Conservation (phyloP, 2,797 vertebrate genomes). For the Amphiprion clarkii region DNA sequence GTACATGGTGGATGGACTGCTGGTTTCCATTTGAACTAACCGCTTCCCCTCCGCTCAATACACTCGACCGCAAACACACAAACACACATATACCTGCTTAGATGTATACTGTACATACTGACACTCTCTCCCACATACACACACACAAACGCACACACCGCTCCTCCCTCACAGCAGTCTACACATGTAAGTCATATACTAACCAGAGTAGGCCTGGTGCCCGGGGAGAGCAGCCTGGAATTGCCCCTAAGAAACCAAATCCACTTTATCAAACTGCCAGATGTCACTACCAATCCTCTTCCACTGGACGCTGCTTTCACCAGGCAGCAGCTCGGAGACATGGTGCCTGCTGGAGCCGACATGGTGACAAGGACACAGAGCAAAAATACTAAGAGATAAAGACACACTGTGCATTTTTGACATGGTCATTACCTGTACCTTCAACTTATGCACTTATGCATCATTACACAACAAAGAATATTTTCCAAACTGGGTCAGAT, state of each 20-base stretch:
- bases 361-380: constrained; percentile 38
- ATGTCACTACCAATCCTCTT: constrained; percentile 87
- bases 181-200: constrained; percentile 95
- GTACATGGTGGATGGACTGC: constrained; percentile 88
- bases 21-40: constrained; percentile 95
- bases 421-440: constrained; percentile 17
- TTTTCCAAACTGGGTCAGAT: not conserved
- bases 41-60: constrained; percentile 72
- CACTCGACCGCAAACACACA: constrained; percentile 56
- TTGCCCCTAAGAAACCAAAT: constrained; percentile 93
- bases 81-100: constrained; percentile 54
- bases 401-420: constrained; percentile 13
- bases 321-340: constrained; percentile 68
- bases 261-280: constrained; percentile 94
- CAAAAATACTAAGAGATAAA: constrained; percentile 22
- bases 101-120: constrained; percentile 54
- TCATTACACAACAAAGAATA: constrained; percentile 9
- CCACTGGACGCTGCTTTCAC: constrained; percentile 71
- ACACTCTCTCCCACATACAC: constrained; percentile 45
- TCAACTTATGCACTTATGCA: not conserved
- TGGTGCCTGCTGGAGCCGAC: constrained; percentile 43
- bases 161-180: constrained; percentile 67
- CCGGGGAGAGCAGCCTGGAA: constrained; percentile 88
- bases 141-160: constrained; percentile 34
- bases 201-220: constrained; percentile 90